phyloP scores from a whole-genome alignment of 2,797 vertebrate species.

The Manis crassicaudata region DNA sequence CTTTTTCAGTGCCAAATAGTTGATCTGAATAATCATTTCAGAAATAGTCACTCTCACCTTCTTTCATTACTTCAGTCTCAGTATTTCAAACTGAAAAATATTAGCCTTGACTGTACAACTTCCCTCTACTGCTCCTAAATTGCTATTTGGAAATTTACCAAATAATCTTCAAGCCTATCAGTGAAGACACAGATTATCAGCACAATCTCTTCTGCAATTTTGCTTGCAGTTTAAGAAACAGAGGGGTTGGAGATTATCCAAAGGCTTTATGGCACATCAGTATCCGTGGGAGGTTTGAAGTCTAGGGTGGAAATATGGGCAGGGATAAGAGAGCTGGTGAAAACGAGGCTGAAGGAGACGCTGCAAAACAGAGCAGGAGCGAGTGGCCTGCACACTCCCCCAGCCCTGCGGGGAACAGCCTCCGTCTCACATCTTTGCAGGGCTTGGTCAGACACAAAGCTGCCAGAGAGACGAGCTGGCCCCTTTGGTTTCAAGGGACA shows the following conservation, averaged over 20 bases:
- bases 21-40: conserved; percentile 31
- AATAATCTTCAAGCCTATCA: background rate
- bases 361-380: background rate
- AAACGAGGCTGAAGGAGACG: background rate
- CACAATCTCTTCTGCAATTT: background rate
- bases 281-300: background rate
- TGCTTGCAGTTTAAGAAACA: background rate
- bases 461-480: background rate
- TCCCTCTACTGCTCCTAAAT: background rate
- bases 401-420: background rate
- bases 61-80: conserved; percentile 17
- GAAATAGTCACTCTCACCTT: conserved; percentile 31
- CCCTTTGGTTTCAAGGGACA: background rate
- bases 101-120: background rate
- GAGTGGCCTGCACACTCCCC: accelerated
- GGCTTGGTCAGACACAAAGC: background rate
- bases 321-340: background rate
- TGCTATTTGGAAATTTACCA: background rate
- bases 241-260: background rate
- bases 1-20: background rate
- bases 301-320: background rate
- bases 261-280: background rate
- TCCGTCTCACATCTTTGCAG: background rate
- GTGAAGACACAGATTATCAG: background rate
- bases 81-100: background rate